Evolutionary conservation across 2,797 vertebrate species (phyloP), one percentile per base, ranked within the genome.

Genomic region (Zalophus californianus): DNA sequence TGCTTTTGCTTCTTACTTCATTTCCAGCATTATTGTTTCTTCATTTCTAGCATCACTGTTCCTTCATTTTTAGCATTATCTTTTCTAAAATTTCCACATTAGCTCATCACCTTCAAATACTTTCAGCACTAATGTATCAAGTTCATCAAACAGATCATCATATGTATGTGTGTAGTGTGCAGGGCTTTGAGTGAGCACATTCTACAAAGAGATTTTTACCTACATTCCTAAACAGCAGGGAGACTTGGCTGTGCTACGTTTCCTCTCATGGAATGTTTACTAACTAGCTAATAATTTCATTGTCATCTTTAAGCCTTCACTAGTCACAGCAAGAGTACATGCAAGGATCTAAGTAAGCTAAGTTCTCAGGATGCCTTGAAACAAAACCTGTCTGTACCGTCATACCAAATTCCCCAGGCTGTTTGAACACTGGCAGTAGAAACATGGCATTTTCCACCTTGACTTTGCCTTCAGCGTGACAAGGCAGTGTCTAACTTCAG

Each of bases 361-460:
- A 84, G 91, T 56, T 97, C 96, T 84, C 78, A 93, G 94, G 86
- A 38, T 92, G 60, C 60, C 0, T 72, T 11, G 68, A 75, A 97
- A 94, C 1, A 48, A 84, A 88, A 70, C 16, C 58, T 82, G 15
- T 82, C 86, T 62, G 21, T 0, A 70, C 44, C 8, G 2, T 91
- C 15, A 52, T 6, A 94, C 60, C 54, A 73, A 86, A 70, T 0
- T 0, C 58, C 73, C 3, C 9, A 16, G 29, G 21, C 78, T 91
- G 83, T 48, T 73, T 83, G 88, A 90, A 97, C 48, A 66, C n/a
- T 88, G 75, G 91, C 35, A 20, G 56, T 48, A 87, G 50, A 58
- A 96, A 60, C 9, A 29, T 18, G 52, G 48, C 13, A 10, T 91
- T 86, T 96, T 79, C 72, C 78, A 89, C 52, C 68, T 29, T 56